Evolutionary conservation across 2,888 invertebrate species (phyloP), one percentile per base, ranked within the genome.

Genomic region (Drosophila recens): DNA sequence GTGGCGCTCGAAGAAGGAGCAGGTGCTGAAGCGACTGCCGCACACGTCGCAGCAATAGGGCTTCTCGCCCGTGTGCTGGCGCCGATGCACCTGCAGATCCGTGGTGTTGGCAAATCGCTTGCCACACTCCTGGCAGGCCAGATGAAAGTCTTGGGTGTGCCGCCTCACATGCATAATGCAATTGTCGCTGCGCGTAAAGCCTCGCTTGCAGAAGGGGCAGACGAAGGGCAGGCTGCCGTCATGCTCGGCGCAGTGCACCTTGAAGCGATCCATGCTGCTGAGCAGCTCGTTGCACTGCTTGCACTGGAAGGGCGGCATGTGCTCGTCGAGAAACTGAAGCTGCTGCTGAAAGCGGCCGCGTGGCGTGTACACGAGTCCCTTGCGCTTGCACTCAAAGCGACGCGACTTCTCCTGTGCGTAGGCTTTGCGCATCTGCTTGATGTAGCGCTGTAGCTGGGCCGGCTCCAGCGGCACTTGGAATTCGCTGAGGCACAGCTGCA

Each of bases 21-120:
- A 40, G 4, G 62, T 79, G 52, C 45, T 51, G 9, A 79, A 77
- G 2, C 79, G 79, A 4, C 45, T 9, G 8, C 75, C 76, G 15
- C 76, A 79, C 4, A 79, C 59, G 30, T 77, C 70, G 15, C 76
- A 79, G 57, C 76, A 79, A n/a, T 63, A 74, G 20, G 79, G 79
- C 13, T 79, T 56, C 38, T 76, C 76, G 2, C 76, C 76, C 11
- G 76, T 79, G 20, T 76, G 76, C 11, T 51, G 40, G 0, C 79
- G 69, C 0, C 52, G 75, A 23, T 79, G 79, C 8, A 70, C 66
- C 10, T 46, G 52, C 1, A 79, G 59, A 23, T 79, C 70, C 0
- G 79, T 36, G 11, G 59, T 70, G 48, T 59, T 66, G 13, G 70
- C 56, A 3, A 79, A 79, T 0, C 54, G 58, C 43, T 79, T 79